Percentiles rank a stretch among this genome's conserved stretches.
phyloP scores from a whole-genome alignment of 2,113 vertebrate genomes.

The Aegypius monachus region DNA sequence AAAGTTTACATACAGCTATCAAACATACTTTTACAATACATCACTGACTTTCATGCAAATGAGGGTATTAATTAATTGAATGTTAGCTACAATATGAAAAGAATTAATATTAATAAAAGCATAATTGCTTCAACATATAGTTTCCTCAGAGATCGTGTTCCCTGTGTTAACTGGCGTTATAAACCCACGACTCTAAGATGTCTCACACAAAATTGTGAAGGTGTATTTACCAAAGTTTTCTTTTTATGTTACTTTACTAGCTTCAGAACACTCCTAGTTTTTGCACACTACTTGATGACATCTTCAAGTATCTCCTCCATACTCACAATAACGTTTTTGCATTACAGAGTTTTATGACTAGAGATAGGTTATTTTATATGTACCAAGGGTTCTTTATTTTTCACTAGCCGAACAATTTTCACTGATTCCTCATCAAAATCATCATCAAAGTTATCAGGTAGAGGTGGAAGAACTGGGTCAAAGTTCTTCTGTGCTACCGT shows the following conservation, averaged over 20 bases:
- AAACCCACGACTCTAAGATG: not conserved
- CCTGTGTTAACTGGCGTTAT: not conserved
- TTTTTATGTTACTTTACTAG: not conserved
- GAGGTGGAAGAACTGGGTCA: conserved; percentile 88
- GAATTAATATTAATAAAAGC: not conserved
- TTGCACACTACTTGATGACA: not conserved
- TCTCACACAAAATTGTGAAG: not conserved
- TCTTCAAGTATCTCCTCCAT: not conserved
- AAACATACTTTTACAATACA: not conserved
- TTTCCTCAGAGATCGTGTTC: not conserved
- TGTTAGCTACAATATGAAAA: not conserved
- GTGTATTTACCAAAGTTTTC: not conserved
- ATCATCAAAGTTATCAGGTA: conserved; percentile 85
- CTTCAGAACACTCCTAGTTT: not conserved
- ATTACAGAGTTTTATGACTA: not conserved
- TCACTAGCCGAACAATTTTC: conserved; percentile 94
- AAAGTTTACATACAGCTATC: not conserved
- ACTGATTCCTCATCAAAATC: conserved; percentile 94
- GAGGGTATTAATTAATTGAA: not conserved
- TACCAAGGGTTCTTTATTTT: conserved; percentile 95
- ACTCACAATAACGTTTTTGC: not conserved
- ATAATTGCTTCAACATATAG: not conserved
- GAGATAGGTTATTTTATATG: not conserved
- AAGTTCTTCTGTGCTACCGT: conserved; percentile 95
- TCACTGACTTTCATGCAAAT: not conserved